These are phyloP conservation scores for Ramphastos sulfuratus DNA, from an alignment of 2,113 vertebrate genomes.

Conservation along the genomic window DNA sequence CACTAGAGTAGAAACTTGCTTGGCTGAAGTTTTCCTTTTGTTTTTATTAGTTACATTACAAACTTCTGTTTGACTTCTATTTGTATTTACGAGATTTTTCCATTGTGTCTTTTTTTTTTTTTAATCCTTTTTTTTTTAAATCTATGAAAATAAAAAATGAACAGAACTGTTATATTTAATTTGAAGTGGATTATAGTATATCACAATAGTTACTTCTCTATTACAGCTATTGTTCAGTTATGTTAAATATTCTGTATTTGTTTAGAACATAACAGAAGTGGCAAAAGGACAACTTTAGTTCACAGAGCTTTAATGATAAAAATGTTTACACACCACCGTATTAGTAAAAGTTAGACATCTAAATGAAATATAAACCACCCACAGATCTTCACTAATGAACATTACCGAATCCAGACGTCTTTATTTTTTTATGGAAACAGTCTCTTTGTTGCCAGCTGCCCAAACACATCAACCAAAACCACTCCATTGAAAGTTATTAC, in stretches of 20 bases:
- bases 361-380: not conserved
- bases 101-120: not conserved
- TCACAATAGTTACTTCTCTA: not conserved
- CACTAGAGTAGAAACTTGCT: not conserved
- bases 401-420: not conserved
- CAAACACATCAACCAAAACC: not conserved
- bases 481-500: not conserved
- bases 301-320: not conserved
- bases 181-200: not conserved
- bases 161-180: not conserved
- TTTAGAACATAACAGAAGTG: not conserved
- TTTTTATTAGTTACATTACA: not conserved
- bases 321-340: not conserved
- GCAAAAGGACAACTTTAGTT: not conserved
- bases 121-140: not conserved
- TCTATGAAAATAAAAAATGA: not conserved
- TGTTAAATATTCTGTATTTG: not conserved
- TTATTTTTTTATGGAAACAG: not conserved
- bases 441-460: not conserved
- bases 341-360: not conserved
- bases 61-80: not conserved
- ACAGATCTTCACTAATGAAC: not conserved
- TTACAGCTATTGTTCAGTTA: not conserved
- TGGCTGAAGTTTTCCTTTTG: not conserved
- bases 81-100: not conserved